phyloP scores from a whole-genome alignment of 2,797 vertebrate genomes.

The Spondyliosoma cantharus region DNA sequence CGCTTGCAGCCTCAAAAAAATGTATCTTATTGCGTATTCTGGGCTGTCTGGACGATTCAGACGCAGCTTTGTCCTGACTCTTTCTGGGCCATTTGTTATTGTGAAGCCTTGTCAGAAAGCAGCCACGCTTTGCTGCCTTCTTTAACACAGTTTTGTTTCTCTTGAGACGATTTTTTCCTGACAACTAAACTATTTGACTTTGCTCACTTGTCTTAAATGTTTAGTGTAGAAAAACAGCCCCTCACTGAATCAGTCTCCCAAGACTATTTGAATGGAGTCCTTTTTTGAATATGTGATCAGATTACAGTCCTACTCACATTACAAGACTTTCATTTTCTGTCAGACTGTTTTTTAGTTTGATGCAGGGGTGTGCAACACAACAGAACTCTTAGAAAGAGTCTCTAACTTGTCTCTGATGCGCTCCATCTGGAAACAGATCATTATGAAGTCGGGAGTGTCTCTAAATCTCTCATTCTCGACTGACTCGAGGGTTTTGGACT shows the following conservation, averaged over 20 bases:
- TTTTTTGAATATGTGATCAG: neutral
- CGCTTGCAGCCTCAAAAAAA: neutral
- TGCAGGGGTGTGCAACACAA: neutral
- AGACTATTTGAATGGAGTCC: neutral
- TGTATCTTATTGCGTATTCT: slow-evolving; percentile 26
- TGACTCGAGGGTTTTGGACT: neutral
- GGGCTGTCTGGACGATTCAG: slow-evolving; percentile 15
- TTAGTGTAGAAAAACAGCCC: neutral
- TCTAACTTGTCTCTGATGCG: neutral
- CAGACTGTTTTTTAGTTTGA: neutral
- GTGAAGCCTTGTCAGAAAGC: slow-evolving; percentile 57
- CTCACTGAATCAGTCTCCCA: neutral
- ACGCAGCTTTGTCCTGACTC: slow-evolving; percentile 37
- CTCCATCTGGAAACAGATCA: neutral
- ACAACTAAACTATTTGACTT: slow-evolving; percentile 41
- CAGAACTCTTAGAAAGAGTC: neutral
- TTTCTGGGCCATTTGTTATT: slow-evolving; percentile 61
- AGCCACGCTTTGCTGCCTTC: slow-evolving; percentile 48
- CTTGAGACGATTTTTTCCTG: slow-evolving; percentile 24
- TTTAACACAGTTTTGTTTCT: slow-evolving; percentile 15
- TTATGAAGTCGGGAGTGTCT: neutral
- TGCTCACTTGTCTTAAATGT: slow-evolving; percentile 26
- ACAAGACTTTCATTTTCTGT: neutral
- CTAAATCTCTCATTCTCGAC: neutral
- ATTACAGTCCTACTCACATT: neutral